A percentile compares a stretch with the other conserved stretches of the same genome.
These are phyloP conservation scores for Centruroides sculpturatus DNA, from an alignment of 1,140 invertebrate genomes.

Conservation along the genomic window DNA sequence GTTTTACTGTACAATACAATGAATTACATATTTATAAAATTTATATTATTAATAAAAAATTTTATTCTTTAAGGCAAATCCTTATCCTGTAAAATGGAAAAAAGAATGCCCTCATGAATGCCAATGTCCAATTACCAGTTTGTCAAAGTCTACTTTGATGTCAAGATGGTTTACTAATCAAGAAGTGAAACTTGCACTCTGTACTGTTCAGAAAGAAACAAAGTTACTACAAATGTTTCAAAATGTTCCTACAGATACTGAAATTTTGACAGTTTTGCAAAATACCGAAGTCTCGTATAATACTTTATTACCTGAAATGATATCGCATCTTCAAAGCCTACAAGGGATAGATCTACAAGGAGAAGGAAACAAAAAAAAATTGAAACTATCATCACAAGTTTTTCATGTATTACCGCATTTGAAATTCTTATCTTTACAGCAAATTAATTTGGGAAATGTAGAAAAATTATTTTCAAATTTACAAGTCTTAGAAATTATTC, in stretches of 20 bases:
- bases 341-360: conserved; percentile 12
- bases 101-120: conserved; percentile 5
- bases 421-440: conserved; percentile 7
- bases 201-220: conserved; percentile 5
- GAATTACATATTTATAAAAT: too few species aligned
- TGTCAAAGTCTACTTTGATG: neutral
- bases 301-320: neutral
- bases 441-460: conserved; percentile 2
- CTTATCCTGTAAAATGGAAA: neutral
- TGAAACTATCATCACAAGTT: neutral
- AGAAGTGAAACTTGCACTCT: conserved; percentile 3
- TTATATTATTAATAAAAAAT: too few species aligned
- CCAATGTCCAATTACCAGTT: neutral
- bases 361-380: neutral
- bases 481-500: conserved; percentile 6
- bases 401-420: conserved; percentile 4
- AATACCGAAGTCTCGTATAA: neutral
- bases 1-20: too few species aligned
- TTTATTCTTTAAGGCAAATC: too few species aligned
- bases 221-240: neutral
- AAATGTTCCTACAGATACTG: conserved; percentile 1
- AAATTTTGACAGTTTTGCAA: conserved; percentile 8
- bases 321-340: neutral
- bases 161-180: conserved; percentile 7
- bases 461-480: conserved; percentile 9